These are phyloP conservation scores for Myathropa florea DNA, from an alignment of 2,888 invertebrate genomes.

Conservation along the genomic window DNA sequence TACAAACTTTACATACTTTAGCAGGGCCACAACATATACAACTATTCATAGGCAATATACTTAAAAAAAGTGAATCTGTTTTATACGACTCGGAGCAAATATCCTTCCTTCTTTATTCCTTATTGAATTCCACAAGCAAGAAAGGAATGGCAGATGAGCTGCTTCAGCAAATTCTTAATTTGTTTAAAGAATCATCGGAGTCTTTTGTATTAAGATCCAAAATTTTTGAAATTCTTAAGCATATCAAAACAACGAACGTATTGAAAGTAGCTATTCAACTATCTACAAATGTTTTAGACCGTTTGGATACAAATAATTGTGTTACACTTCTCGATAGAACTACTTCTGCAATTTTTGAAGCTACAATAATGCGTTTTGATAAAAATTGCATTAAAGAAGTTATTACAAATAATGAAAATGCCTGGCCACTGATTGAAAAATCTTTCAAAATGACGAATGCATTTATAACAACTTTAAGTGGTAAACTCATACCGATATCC, in stretches of 20 bases:
- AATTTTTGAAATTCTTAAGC: constrained; percentile 74
- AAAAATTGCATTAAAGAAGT: constrained; percentile 79
- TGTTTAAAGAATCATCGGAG: constrained; percentile 70
- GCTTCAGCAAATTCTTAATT: constrained; percentile 68
- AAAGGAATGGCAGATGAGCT: constrained; percentile 79
- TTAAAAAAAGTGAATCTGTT: constrained; percentile 83
- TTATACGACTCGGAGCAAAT: constrained; percentile 86
- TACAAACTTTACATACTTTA: constrained; percentile 35
- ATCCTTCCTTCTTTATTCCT: constrained; percentile 84
- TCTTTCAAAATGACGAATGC: constrained; percentile 82
- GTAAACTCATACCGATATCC: constrained; percentile 76
- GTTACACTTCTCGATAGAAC: constrained; percentile 80
- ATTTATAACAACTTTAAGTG: constrained; percentile 72
- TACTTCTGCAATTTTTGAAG: constrained; percentile 82
- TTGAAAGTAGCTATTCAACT: constrained; percentile 74
- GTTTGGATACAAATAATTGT: constrained; percentile 28
- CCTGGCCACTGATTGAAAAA: constrained; percentile 84
- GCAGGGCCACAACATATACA: constrained; percentile 73
- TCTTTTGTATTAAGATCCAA: constrained; percentile 50
- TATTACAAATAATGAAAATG: constrained; percentile 79
- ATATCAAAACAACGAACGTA: constrained; percentile 74
- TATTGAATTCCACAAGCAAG: constrained; percentile 78
- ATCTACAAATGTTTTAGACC: constrained; percentile 71
- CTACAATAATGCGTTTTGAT: constrained; percentile 83
- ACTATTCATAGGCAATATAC: constrained; percentile 78